Conservation (phyloP, 2,113 vertebrate species). For the Actenoides hombroni region DNA sequence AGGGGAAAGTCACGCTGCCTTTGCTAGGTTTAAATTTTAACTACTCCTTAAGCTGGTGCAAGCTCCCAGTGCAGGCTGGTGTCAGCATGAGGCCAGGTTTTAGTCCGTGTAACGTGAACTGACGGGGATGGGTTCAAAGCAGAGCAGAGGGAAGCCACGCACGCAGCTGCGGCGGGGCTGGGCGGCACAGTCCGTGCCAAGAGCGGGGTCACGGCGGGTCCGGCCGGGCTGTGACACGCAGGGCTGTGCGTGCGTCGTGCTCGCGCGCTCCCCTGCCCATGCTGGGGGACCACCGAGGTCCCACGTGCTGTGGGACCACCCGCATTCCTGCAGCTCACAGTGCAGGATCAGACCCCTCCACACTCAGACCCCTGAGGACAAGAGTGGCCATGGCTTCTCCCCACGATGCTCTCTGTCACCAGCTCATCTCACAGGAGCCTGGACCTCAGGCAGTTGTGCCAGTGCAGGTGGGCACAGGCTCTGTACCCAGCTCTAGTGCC, state of each 20-base stretch:
- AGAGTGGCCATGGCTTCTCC: not conserved
- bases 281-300: rapidly evolving
- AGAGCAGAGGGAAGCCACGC: rapidly evolving
- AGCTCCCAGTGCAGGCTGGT: not conserved
- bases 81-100: not conserved
- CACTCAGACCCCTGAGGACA: rapidly evolving
- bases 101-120: rapidly evolving
- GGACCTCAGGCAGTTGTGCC: not conserved
- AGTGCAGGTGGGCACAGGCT: rapidly evolving
- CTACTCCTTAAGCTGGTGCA: not conserved
- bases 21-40: not conserved
- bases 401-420: rapidly evolving
- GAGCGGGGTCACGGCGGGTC: rapidly evolving
- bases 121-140: not conserved
- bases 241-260: rapidly evolving
- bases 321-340: rapidly evolving
- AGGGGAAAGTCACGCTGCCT: not conserved
- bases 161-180: not conserved
- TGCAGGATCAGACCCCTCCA: not conserved
- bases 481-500: not conserved
- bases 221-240: rapidly evolving
- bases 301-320: rapidly evolving
- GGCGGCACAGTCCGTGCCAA: not conserved
- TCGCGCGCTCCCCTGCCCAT: rapidly evolving
- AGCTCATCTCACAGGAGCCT: not conserved